Base-by-base conservation (phyloP, 2,797 vertebrate species). In the Rhynchotus rufescens region DNA sequence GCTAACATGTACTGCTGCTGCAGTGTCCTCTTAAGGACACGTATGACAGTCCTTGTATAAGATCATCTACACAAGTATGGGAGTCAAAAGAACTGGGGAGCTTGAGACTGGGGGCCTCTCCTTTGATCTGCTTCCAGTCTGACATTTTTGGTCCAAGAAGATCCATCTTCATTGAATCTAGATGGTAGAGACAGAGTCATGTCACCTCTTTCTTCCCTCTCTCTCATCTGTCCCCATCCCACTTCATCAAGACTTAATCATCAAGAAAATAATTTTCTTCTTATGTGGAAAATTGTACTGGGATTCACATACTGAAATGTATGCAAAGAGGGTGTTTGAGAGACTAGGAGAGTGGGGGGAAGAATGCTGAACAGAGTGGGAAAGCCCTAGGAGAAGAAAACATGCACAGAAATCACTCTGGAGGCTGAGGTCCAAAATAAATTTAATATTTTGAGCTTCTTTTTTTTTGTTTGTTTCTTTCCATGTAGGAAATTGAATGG, bases 1-100 rank as follows among this genome's bases (percentile, higher is more conserved):
- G 21, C 26, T 72, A 92, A 23, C 7, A 32, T 1, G 1, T 30
- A 10, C 7, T 0, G 0, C 5, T 11, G 11, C 66, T 76, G 36
- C 44, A 57, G 28, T 4, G 12, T 25, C 9, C 6, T n/a, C 15
- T 4, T 0, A 4, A 40, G 32, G 28, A 23, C 34, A 66, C 34
- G 12, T 28, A 4, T 13, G 12, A 5, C 17, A 40, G 6, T 10
- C 21, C 47, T 6, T 30, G 52, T 21, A 20, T n/a, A 68, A 86
- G 71, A 71, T 9, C 10, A 61, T 23, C 57, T 67, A 10, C 26
- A 40, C 8, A 86, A 69, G 15, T 8, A 6, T 11, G 57, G 25
- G 4, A 13, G 25, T 26, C 81, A 16, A 72, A 84, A 30, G 9
- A 60, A 8, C 23, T 61, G 54, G 17, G 30, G 54, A 56, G 30